Evolutionary conservation across 2,888 invertebrate species (phyloP), one percentile per base, ranked within the genome.

Genomic region (Nebria brevicollis): DNA sequence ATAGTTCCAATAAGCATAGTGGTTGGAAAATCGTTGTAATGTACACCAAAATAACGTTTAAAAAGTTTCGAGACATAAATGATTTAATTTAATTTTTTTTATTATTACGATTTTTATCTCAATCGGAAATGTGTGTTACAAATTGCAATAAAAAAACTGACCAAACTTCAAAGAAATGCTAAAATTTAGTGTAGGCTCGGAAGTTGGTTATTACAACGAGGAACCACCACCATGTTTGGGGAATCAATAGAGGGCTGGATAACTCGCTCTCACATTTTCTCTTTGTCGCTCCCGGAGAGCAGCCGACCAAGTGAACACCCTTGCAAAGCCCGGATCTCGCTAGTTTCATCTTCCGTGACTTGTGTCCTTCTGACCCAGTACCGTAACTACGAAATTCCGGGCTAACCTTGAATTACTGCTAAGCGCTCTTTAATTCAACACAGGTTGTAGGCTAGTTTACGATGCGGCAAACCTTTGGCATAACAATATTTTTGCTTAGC

Each of bases 191-290:
- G 4, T 54, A 54, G 54, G 54, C 54, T 8, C 4, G 54, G 13
- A 54, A 13, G 54, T 54, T 54, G 54, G 54, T 54, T 54, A 54
- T 54, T 54, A 54, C 54, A 54, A 54, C 54, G 54, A 54, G 54
- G 54, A 54, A 54, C 54, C 54, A 13, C 54, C 7, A 70, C 70
- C 15, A 70, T 25, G 70, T 70, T 70, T 54, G 54, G 25, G 25
- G 25, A 70, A 70, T 70, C 70, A 34, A 70, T 70, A 70, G 34
- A 70, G 70, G 70, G 20, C 34, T 26, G 34, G 2, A 25, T 20
- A 13, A 70, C 34, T 25, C 26, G 20, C 70, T 70, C 20, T 25
- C 70, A 70, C 70, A 25, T 2, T 25, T 13, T 11, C 70, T 25
- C 70, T 25, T 34, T 70, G 70, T 70, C 34, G 6, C 25, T 70